Evolutionary conservation across 2,113 vertebrate species (phyloP), one percentile per base, ranked within the genome.

Genomic region (Gopherus flavomarginatus): DNA sequence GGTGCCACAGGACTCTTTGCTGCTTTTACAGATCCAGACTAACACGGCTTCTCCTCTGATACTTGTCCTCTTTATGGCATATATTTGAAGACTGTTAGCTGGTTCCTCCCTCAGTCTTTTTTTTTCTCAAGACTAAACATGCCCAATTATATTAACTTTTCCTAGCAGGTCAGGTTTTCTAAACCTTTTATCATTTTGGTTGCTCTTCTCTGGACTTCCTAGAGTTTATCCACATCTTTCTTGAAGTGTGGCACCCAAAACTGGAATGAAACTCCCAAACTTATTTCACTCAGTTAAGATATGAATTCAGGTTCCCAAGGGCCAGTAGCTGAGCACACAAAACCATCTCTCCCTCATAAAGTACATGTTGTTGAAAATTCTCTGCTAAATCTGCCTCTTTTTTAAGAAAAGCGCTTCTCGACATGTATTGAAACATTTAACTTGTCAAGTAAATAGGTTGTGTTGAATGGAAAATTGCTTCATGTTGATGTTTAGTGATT

Each of bases 401-500:
- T 94, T 87, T 85, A 85, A 93, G 89, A 92, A 93, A 91, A 92
- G 12, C 8, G 35, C 59, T 88, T 96, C 54, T 89, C 54, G 87
- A 54, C 69, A 87, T 88, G 75, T 90, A 91, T 6, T 89, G 88
- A 96, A 96, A 96, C 93, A 86, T 96, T 93, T 96, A 92, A 94
- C 84, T 94, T 96, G 91, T 93, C 95, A 96, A 86, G 47, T 84
- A 94, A 97, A 96, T 90, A 92, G 88, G 52, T 84, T 95, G 38
- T 72, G 90, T 65, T 90, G 83, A 94, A 95, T 90, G 81, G 89
- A 92, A 96, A 97, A 90, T 81, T 93, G 22, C 86, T 91, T 78
- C 75, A 86, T 88, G 56, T 81, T 94, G 35, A 0, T 83, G 83
- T 96, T 94, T 88, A 85, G 82, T 94, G 83, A 53, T 87, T 94